Base-by-base conservation (phyloP, 2,797 vertebrate species). In the Melanogrammus aeglefinus region DNA sequence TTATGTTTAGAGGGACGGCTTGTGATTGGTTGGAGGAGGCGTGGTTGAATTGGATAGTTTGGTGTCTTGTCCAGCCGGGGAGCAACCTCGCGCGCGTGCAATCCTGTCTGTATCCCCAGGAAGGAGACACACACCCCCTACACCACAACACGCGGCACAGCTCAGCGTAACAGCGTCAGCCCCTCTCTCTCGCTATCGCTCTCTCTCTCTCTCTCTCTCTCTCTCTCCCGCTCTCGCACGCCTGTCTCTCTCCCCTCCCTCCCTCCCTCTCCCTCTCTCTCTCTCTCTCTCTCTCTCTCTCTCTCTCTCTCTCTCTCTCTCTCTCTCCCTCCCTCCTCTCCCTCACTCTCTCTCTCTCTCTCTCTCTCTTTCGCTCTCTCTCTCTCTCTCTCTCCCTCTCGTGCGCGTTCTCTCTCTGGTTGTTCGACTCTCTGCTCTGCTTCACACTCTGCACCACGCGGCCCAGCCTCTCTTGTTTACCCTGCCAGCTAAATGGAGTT, bases 401-500 rank as follows among this genome's bases (percentile, higher is more conserved):
- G 87, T 89, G 81, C 90, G 87, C 87, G 81, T 88, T 80, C 83
- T 79, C 83, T 75, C 83, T 75, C 79, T 88, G 80, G 79, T 84
- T 24, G 88, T 87, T 3, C 10, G 44, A 84, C 86, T 81, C 78
- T 84, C 91, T 94, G 91, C 93, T 92, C 91, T 87, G 93, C 91
- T 92, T 90, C 89, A 89, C 86, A 91, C 92, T 47, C 91, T 87
- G 21, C 92, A 93, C 93, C 92, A 92, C 95, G 94, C 94, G 94
- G 95, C 94, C 95, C 94, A 91, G 94, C 94, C n/a, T 90, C 92
- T 94, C 94, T 96, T 96, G 93, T 96, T 96, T 95, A 96, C 94
- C 92, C 95, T 94, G 95, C 95, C 96, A 96, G 95, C 96, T 97
- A 96, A 96, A 98, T 98, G 96, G 96, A 97, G 95, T 96, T 96